A percentile compares a stretch with the other conserved stretches of the same genome.
These are phyloP conservation scores for Drosophila murphyi DNA, from an alignment of 1,140 invertebrate species.

Conservation along the genomic window DNA sequence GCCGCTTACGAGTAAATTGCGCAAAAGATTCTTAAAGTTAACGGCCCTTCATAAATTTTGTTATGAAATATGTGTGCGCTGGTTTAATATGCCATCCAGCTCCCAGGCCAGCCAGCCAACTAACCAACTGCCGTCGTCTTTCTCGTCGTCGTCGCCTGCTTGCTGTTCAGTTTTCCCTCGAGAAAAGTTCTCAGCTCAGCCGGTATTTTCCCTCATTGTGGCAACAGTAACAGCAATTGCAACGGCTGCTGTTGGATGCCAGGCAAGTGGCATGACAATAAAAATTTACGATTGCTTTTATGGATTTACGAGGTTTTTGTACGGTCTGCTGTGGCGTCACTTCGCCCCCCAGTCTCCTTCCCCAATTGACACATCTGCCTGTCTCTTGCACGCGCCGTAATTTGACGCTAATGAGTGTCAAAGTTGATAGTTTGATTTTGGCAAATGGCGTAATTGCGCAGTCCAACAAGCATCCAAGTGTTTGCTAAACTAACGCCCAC, in stretches of 20 bases:
- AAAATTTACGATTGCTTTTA: conserved; percentile 83
- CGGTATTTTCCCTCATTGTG: conserved; percentile 54
- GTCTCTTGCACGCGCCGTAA: conserved; percentile 59
- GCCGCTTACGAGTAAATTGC: conserved; percentile 66
- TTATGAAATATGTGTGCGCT: conserved; percentile 80
- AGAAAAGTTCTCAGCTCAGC: conserved; percentile 75
- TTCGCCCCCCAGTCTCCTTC: neutral
- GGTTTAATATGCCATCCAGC: conserved; percentile 68
- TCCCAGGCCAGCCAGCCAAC: conserved; percentile 11
- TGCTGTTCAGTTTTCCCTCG: conserved; percentile 67
- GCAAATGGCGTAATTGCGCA: conserved; percentile 68
- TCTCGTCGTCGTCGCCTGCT: conserved; percentile 20
- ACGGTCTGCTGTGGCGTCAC: conserved; percentile 36
- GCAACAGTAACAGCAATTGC: conserved; percentile 10
- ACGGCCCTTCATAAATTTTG: conserved; percentile 82
- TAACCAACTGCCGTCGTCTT: conserved; percentile 45
- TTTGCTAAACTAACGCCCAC: conserved; percentile 2
- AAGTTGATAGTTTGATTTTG: conserved; percentile 78
- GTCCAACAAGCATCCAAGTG: neutral
- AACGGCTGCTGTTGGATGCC: conserved; percentile 10
- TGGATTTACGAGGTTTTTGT: conserved; percentile 78
- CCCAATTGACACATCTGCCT: neutral
- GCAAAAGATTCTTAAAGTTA: conserved; percentile 82
- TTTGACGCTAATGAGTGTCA: conserved; percentile 81
- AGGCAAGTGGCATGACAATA: conserved; percentile 80